A percentile compares a stretch with the other conserved stretches of the same genome.
These are phyloP conservation scores for Chaunax sp. DNA, from an alignment of 2,797 vertebrate genomes.

Conservation along the genomic window DNA sequence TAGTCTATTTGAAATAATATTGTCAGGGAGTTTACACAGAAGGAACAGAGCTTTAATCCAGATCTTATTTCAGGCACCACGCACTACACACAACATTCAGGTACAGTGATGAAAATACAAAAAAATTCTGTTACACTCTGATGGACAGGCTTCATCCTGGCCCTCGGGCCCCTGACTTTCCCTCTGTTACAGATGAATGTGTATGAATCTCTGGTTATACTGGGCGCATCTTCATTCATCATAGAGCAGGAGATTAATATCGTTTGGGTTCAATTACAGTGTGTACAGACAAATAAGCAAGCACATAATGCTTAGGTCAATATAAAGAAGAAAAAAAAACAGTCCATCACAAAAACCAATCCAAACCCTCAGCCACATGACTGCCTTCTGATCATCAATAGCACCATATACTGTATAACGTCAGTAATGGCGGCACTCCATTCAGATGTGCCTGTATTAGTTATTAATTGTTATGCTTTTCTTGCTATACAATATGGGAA, in stretches of 20 bases:
- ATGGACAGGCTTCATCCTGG: neutral
- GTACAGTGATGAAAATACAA: neutral
- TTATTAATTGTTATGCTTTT: no score
- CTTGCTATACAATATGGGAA: no score
- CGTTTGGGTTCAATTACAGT: constrained; percentile 67
- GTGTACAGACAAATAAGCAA: constrained; percentile 65
- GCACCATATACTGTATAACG: no score
- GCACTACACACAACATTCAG: neutral
- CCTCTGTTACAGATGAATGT: constrained; percentile 16
- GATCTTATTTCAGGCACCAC: neutral
- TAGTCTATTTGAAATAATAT: neutral
- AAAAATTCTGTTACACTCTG: no score
- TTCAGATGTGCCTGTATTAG: no score
- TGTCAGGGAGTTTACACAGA: neutral
- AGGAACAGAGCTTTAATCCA: neutral
- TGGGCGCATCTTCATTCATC: constrained; percentile 57
- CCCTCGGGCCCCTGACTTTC: neutral
- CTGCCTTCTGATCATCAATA: no score
- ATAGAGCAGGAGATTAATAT: constrained; percentile 46
- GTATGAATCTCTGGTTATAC: constrained; percentile 6
- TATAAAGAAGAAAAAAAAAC: no score
- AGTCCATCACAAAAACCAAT: no score
- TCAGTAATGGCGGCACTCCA: no score
- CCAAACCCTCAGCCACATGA: no score
- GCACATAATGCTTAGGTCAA: no score